Evolutionary conservation across 1,140 invertebrate genomes (phyloP), one percentile per base, ranked within the genome.

Genomic region (Drosophila ogumai): DNA sequence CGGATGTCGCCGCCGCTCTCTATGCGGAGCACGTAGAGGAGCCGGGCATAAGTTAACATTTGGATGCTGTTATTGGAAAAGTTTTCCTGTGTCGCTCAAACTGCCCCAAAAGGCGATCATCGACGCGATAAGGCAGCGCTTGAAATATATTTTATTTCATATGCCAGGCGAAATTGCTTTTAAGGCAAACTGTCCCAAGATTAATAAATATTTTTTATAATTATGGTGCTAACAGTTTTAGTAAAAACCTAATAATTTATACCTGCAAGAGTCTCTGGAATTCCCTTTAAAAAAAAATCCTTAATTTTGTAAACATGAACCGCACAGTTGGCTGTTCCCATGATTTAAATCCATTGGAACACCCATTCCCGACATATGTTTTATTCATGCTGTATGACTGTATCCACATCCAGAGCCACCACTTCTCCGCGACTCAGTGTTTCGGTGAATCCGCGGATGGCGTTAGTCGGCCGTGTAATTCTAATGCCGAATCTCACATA

Each of bases 31-130:
- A 90, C 85, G 85, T 90, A 90, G 77, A 32, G 38, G 65, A 34
- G 66, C 43, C 40, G 55, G 69, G 86, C 85, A 81, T 78, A 90
- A 90, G 81, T 79, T 90, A 82, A 69, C 86, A 90, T 90, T 90
- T 90, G 74, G 81, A 81, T 81, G 86, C 75, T 85, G 78, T 85
- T 90, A 90, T 90, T 90, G 78, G 85, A 90, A 90, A 90, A 90
- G 81, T 90, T 84, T 81, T 44, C 63, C 40, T 55, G 66, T 49
- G 69, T 73, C 54, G 68, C 65, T 69, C 84, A 85, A 90, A 90
- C 86, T 90, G 81, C 67, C 85, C 85, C 84, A 75, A 55, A 81
- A 85, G 86, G 71, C 85, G 86, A 90, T 90, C 81, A 90, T 71
- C 55, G 66, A 68, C n/a, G 58, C 69, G 81, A 85, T 84, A 90